These are phyloP conservation scores for Barnardius zonarius DNA, from an alignment of 2,113 vertebrate species.

Conservation along the genomic window DNA sequence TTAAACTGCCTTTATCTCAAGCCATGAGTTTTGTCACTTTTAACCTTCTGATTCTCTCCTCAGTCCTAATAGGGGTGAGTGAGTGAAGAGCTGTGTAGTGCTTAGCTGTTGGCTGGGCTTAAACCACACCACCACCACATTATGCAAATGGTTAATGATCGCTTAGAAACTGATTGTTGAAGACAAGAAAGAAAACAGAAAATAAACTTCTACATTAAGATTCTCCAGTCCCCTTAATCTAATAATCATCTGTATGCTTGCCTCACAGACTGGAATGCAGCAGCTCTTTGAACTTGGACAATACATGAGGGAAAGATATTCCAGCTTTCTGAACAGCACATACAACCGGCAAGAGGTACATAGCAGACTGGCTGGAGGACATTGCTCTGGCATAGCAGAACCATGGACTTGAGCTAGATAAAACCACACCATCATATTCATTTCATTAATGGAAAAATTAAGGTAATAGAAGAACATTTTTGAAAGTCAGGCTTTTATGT, in stretches of 20 bases:
- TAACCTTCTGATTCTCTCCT: not conserved
- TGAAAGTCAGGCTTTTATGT: not conserved
- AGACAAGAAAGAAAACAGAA: not conserved
- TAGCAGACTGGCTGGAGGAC: not conserved
- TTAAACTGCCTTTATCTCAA: not conserved
- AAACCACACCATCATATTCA: not conserved
- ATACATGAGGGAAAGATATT: conserved; percentile 78
- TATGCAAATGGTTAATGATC: not conserved
- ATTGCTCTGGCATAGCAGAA: not conserved
- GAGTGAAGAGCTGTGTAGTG: not conserved
- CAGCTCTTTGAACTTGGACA: conserved; percentile 85
- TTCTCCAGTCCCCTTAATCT: not conserved
- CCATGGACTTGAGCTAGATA: not conserved
- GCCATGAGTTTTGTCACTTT: not conserved
- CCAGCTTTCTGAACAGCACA: conserved; percentile 75
- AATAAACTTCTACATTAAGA: not conserved
- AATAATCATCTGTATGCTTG: not conserved
- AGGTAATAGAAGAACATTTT: not conserved
- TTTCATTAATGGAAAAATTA: not conserved
- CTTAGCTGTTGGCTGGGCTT: not conserved
- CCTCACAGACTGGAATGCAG: conserved; percentile 81
- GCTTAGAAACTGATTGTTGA: not conserved
- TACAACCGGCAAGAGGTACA: conserved; percentile 81
- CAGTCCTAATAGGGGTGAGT: not conserved
- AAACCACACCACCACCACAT: not conserved